Conservation (phyloP, 2,888 invertebrate species). For the Philhelius pedissequus region DNA sequence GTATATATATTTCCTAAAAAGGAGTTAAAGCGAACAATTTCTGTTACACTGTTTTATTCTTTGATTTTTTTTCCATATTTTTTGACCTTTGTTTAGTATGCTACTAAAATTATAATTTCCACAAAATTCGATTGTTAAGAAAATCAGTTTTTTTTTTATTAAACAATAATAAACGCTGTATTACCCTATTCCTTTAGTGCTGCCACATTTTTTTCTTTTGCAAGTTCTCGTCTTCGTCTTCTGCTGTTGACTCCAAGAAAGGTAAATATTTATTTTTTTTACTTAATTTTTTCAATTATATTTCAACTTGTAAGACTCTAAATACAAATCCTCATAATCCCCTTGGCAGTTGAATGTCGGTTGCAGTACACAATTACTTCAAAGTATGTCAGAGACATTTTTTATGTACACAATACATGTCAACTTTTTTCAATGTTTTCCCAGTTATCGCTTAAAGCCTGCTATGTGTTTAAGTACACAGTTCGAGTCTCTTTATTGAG, state of each 20-base stretch:
- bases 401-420: neutral
- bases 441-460: neutral
- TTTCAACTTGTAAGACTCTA: neutral
- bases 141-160: too few species aligned
- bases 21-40: too few species aligned
- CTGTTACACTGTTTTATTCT: too few species aligned
- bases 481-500: neutral
- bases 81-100: too few species aligned
- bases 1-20: too few species aligned
- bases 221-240: neutral
- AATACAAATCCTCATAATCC: neutral
- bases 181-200: too few species aligned
- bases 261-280: too few species aligned
- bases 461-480: neutral
- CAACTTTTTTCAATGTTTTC: neutral
- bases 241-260: neutral
- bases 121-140: too few species aligned
- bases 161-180: too few species aligned
- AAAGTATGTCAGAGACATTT: neutral
- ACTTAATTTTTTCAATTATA: neutral
- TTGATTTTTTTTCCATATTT: too few species aligned
- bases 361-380: neutral
- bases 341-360: neutral
- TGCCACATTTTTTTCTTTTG: too few species aligned
- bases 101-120: too few species aligned